Evolutionary conservation across 2,888 invertebrate species (phyloP), one percentile per base, ranked within the genome.

Genomic region (Stratiomys singularior): DNA sequence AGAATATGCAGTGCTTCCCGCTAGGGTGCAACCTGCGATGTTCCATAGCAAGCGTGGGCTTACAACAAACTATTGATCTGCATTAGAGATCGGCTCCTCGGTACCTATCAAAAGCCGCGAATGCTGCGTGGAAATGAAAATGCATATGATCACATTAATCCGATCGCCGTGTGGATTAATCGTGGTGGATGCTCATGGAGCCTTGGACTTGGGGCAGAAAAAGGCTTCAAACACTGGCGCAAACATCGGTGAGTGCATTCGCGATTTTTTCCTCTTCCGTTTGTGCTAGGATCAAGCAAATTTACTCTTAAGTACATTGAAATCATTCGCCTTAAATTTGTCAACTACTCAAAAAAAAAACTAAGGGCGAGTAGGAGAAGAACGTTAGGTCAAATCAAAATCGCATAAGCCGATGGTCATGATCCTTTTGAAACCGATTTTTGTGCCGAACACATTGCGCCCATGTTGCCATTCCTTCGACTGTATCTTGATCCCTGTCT

Each of bases 61-160:
- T 58, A 21, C 58, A 58, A 74, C 74, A 74, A 60, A 58, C 58
- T 74, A 74, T 58, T 28, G 74, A 74, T 74, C 74, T 58, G 74
- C 60, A 74, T 60, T 60, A 74, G 74, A 74, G 74, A 74, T 74
- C 72, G 23, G 72, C 30, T 13, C 47, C 46, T 47, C 46, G 46
- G 25, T 69, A 5, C 46, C 27, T 47, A 47, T 46, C 69, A 46
- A 46, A 69, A 21, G 18, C 46, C 27, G 30, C 47, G 15, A 47
- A 46, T 23, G 69, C 25, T 69, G 69, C n/a, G 46, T 69, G 69
- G 64, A 72, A 28, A 27, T 58, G 72, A 23, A 58, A 58, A 58
- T 74, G 37, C 74, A 74, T 46, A 30, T 21, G 74, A 58, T 60
- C 74, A 74, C 23, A 74, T 74, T 74, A 74, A 74, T 60, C 74